phyloP scores from a whole-genome alignment of 2,113 vertebrate species.

The Micronisus gabar region DNA sequence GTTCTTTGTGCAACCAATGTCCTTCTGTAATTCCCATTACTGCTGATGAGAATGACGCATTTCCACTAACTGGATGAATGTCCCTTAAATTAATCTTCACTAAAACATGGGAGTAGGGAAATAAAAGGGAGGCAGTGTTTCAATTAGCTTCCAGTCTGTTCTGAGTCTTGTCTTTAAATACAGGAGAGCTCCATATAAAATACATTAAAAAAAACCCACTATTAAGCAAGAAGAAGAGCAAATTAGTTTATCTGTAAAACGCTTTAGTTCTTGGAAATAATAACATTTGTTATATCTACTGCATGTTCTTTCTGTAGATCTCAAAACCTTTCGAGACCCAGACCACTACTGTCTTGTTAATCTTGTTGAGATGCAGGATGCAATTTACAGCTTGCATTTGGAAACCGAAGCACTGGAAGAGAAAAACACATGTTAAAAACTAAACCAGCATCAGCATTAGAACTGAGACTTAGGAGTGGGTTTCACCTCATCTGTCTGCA shows the following conservation, averaged over 20 bases:
- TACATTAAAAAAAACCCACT: neutral
- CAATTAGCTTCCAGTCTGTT: neutral
- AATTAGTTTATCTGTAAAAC: neutral
- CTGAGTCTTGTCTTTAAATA: neutral
- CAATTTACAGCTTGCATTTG: neutral
- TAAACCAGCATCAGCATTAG: neutral
- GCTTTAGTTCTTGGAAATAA: neutral
- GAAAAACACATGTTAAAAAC: neutral
- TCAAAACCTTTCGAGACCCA: neutral
- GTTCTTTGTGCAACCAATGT: neutral
- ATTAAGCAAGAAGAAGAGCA: neutral
- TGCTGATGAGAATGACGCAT: neutral
- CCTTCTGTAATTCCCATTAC: constrained; percentile 10
- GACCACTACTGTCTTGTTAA: neutral
- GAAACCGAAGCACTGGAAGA: neutral
- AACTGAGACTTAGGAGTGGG: neutral
- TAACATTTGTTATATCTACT: neutral
- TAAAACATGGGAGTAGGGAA: neutral
- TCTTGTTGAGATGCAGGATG: neutral
- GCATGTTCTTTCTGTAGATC: neutral
- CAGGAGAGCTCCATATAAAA: neutral
- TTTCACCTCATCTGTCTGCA: neutral
- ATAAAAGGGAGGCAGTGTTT: neutral
- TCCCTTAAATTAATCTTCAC: constrained; percentile 4
- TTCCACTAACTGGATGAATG: constrained; percentile 1